Evolutionary conservation across 2,888 invertebrate species (phyloP), one percentile per base, ranked within the genome.

Genomic region (Andrena bicolor): DNA sequence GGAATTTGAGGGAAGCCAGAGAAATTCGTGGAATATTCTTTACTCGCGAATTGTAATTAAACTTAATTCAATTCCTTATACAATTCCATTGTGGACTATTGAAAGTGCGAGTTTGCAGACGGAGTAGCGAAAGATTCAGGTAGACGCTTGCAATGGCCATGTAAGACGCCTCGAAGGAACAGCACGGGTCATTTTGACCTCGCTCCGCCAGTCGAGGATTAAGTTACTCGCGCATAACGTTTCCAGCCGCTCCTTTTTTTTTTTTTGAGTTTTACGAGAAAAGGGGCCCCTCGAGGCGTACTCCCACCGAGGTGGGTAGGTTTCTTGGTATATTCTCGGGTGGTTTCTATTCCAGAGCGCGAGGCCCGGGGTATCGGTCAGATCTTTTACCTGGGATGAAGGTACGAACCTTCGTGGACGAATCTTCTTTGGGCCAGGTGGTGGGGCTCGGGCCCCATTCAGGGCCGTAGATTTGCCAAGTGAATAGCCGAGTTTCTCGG

Each of bases 391-490:
- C 75, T 86, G 84, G 60, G 5, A 63, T 20, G 56, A 76, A 58
- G 53, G 28, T 73, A 68, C 53, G 53, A 20, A 66, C 48, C 56
- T 56, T 58, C 26, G 26, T n/a, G 7, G 53, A 65, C 58, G 60
- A 61, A 48, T 72, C 56, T 61, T 30, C 23, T 41, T 26, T 49
- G n/a, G 64, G 16, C 53, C 73, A 73, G 75, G 60, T 78, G 76
- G 35, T 53, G 26, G 63, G 74, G 41, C 73, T 26, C 60, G 32
- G 53, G 10, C 65, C 41, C 51, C 73, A 84, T 88, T 86, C 88
- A 86, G 81, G 84, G 76, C 56, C 75, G 60, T 81, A 80, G 83
- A 80, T 84, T 84, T 48, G 77, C 75, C 26, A 60, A 65, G n/a
- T 20, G 75, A 80, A 82, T 80, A 71, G 41, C 74, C 2, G 68